phyloP scores from a whole-genome alignment of 92 coral and sea anemone genomes.

The Micromussa lordhowensis region DNA sequence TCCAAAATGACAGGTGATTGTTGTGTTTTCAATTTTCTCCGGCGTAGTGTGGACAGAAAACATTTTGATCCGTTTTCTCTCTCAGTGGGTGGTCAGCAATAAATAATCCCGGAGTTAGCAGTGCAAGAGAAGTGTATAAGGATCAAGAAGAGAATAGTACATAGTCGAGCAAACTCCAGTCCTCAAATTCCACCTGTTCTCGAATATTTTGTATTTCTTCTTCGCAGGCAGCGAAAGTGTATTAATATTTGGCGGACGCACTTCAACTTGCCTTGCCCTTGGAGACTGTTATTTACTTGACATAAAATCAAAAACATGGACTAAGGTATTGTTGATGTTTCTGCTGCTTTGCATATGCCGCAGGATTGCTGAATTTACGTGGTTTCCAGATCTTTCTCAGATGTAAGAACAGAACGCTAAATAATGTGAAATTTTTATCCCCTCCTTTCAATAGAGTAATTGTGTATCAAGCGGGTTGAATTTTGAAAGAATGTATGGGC shows the following conservation, averaged over 20 bases:
- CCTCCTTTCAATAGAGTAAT: not conserved
- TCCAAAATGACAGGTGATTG: no score
- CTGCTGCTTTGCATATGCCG: not conserved
- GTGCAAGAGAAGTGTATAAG: not conserved
- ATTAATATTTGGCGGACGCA: slow-evolving; percentile 81
- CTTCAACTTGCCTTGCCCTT: slow-evolving; percentile 61
- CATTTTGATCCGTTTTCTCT: no score
- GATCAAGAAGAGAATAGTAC: not conserved
- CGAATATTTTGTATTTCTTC: not conserved
- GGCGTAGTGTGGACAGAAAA: no score
- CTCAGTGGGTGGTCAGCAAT: not conserved
- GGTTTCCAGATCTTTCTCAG: not conserved
- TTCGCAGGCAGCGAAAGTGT: slow-evolving; percentile 64
- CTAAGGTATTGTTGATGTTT: slow-evolving; percentile 50
- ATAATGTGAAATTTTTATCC: no score
- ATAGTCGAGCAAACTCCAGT: not conserved
- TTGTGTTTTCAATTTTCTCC: no score
- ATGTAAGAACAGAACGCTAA: not conserved
- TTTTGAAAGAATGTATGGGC: no score
- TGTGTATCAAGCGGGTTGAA: no score
- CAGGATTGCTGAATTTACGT: not conserved
- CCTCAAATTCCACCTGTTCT: not conserved
- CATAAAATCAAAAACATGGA: slow-evolving; percentile 65
- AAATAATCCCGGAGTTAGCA: not conserved
- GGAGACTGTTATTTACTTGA: slow-evolving; percentile 76